Conservation (phyloP, 2,888 invertebrate species). For the Lamellibrachia columna region DNA sequence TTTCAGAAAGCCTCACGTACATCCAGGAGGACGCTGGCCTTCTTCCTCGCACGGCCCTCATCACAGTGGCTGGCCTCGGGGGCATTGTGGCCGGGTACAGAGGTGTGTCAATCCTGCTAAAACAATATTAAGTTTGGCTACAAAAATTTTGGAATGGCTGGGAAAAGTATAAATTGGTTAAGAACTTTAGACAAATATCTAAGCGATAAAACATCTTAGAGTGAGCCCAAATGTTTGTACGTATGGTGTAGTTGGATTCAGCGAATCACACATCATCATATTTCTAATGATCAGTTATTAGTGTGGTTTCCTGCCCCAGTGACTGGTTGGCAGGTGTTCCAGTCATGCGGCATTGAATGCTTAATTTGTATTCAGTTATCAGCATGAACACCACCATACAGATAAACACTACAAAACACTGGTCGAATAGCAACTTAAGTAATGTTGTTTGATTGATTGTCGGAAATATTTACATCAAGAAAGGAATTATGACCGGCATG, state of each 20-base stretch:
- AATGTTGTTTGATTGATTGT: not conserved
- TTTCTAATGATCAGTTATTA: not conserved
- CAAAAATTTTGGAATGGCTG: no score
- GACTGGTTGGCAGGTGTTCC: not conserved
- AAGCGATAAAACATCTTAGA: no score
- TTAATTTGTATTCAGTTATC: no score
- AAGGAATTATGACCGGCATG: not conserved
- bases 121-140: no score
- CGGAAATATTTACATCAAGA: not conserved
- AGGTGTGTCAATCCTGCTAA: conserved; percentile 40
- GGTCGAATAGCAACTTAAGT: not conserved
- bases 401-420: not conserved
- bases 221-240: not conserved
- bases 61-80: conserved; percentile 55
- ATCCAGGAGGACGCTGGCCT: conserved; percentile 51
- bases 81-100: conserved; percentile 55
- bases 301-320: no score
- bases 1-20: conserved; percentile 29
- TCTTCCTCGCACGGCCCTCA: conserved; percentile 51
- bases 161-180: no score
- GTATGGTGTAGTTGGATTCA: no score
- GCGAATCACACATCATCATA: not conserved
- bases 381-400: not conserved
- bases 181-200: no score
- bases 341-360: not conserved